Base-by-base conservation (phyloP, 2,888 invertebrate genomes). In the Drosophila meridiana region DNA sequence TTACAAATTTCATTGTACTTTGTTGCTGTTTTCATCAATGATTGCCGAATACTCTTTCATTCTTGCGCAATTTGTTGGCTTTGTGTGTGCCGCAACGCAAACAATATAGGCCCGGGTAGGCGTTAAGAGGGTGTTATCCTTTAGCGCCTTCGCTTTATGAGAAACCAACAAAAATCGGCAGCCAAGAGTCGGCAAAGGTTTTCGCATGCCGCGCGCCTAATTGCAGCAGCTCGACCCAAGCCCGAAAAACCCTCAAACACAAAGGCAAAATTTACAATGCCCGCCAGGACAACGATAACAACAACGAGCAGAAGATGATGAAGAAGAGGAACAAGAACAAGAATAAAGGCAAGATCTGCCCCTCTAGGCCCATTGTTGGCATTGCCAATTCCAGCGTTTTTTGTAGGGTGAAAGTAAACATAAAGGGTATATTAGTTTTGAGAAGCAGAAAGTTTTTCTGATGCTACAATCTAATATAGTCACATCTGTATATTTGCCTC, bases 101-200 rank as follows among this genome's bases (percentile, higher is more conserved):
- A 82, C 66, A 77, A 58, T 76, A 65, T 59, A 1, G 34, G 47
- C 53, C 69, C 72, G 74, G 87, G 84, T 79, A 85, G 90, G 91
- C 91, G 91, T 83, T 90, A 89, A 90, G 89, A 90, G 90, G 92
- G 92, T 92, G 92, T 92, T 91, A 89, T 87, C 90, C 90, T 90
- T 89, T 90, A 91, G 91, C 92, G 92, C 92, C 91, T 91, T 89
- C 78, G 75, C 71, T 82, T 80, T 68, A 69, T 82, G 73, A 48
- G 64, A 50, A 50, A 65, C 71, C 68, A 69, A 36, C 64, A 70
- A 69, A 76, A 79, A 70, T 71, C 65, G 71, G 61, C 79, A 75
- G 76, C 65, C 42, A 53, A 71, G 58, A 48, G 62, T 67, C 65
- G 66, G 52, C 66, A 40, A 42, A 30, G 40, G 36, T 58, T 48